Base-by-base conservation (phyloP, 1,140 invertebrate species). In the Phortica variegata region DNA sequence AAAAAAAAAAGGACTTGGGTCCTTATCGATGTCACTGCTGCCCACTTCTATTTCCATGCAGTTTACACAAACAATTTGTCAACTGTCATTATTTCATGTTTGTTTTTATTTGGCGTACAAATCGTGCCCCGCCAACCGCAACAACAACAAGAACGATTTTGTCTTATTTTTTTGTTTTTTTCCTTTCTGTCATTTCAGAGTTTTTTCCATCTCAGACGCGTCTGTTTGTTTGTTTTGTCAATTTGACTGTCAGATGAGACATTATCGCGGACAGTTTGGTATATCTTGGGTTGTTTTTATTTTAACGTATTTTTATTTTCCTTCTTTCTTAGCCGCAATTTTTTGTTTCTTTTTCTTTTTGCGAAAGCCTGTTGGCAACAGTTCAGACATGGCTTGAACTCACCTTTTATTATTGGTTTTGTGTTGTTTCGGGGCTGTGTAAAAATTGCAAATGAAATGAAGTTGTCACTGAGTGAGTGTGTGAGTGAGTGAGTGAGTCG, bases 61-160 rank as follows among this genome's bases (percentile, higher is more conserved):
- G 57, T 68, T 68, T 66, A 58, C 63, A 62, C 60, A 68, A 68
- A 56, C 62, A 66, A 68, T 68, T 66, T 66, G 62, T 66, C 62
- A 62, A 54, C 56, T 63, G 63, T 62, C 63, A 58, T 53, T 57
- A 47, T 60, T 62, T 68, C n/a, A n/a, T 58, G 59, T 66, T 63
- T 62, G 52, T 60, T 61, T 59, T 55, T 61, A 43, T 47, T 47
- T 52, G 46, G 54, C 46, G 38, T 26, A 6, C 5, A 26, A 26
- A n/a, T n/a, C n/a, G n/a, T n/a, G n/a, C n/a, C n/a, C 62, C 56
- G 62, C 66, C 62, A 36, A 49, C 45, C 37, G 34, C 61, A 57
- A 66, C 62, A 66, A 58, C 26, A 7, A 12, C 51, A 58, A 52
- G 52, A n/a, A n/a, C n/a, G n/a, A n/a, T n/a, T n/a, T n/a, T n/a